Conservation (phyloP, 30 jellyfish, hydroid and myxozoan genomes). For the Phacellophora camtschatica region DNA sequence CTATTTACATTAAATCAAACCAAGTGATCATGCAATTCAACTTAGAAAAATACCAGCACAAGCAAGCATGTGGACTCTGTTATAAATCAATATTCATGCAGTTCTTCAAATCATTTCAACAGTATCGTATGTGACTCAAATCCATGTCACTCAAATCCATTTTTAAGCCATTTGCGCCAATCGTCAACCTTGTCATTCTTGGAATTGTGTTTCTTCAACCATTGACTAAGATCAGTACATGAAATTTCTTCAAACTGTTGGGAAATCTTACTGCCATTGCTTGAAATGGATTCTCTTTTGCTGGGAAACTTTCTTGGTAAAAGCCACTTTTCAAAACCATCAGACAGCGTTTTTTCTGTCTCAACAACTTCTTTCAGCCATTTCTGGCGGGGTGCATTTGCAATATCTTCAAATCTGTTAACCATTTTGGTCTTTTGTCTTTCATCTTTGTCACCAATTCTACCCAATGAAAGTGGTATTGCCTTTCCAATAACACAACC, state of each 20-base stretch:
- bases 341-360: neutral
- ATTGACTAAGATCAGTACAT: neutral
- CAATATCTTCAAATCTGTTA: neutral
- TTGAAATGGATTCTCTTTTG: neutral
- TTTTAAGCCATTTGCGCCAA: constrained; percentile 27
- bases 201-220: constrained; percentile 32
- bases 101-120: too few species aligned
- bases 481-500: neutral
- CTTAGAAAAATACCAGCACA: too few species aligned
- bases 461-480: too few species aligned
- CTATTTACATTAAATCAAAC: too few species aligned
- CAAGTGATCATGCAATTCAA: too few species aligned
- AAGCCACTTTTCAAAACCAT: neutral
- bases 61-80: too few species aligned
- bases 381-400: neutral
- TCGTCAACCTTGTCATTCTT: neutral
- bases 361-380: neutral
- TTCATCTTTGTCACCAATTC: too few species aligned
- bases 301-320: neutral
- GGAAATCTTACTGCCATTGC: neutral
- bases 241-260: constrained; percentile 33
- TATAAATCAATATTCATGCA: too few species aligned
- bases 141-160: neutral
- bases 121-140: too few species aligned
- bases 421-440: neutral